A percentile compares a stretch with the other conserved stretches of the same genome.
Evolutionary conservation across 2,113 vertebrate genomes (phyloP).

Genomic region (Malurus cyaneus): DNA sequence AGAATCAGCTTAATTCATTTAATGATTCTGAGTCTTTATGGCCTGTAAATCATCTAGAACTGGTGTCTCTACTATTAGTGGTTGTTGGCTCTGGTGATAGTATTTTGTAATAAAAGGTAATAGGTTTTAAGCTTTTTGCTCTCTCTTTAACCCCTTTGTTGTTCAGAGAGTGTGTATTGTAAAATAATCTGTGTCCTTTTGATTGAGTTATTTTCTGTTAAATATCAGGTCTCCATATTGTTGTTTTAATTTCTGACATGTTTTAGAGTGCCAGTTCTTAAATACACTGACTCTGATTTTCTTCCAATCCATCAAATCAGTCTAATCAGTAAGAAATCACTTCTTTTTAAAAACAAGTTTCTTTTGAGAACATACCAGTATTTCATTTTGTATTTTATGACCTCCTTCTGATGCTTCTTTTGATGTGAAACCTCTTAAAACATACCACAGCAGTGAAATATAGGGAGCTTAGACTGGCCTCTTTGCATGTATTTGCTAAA

Average conservation of each 20-base stretch:
- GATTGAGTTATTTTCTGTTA: not conserved
- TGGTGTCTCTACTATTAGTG: not conserved
- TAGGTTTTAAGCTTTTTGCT: not conserved
- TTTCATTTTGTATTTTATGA: not conserved
- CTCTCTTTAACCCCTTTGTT: not conserved
- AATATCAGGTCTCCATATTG: not conserved
- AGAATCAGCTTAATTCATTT: not conserved
- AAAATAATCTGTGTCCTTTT: not conserved
- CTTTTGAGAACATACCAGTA: not conserved
- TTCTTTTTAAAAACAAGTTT: not conserved
- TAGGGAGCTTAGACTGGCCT: not conserved
- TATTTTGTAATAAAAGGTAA: not conserved
- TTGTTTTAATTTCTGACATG: not conserved
- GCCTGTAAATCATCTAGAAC: not conserved
- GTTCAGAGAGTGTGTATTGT: not conserved
- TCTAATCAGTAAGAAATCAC: not conserved
- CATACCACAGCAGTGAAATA: not conserved
- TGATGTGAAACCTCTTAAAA: not conserved
- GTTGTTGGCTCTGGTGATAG: not conserved
- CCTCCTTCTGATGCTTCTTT: not conserved
- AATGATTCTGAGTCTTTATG: not conserved
- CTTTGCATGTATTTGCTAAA: not conserved
- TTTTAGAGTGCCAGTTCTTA: not conserved
- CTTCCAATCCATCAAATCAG: not conserved
- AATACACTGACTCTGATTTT: not conserved